These are phyloP conservation scores for Anser cygnoides DNA, from an alignment of 2,113 vertebrate species.

Conservation along the genomic window DNA sequence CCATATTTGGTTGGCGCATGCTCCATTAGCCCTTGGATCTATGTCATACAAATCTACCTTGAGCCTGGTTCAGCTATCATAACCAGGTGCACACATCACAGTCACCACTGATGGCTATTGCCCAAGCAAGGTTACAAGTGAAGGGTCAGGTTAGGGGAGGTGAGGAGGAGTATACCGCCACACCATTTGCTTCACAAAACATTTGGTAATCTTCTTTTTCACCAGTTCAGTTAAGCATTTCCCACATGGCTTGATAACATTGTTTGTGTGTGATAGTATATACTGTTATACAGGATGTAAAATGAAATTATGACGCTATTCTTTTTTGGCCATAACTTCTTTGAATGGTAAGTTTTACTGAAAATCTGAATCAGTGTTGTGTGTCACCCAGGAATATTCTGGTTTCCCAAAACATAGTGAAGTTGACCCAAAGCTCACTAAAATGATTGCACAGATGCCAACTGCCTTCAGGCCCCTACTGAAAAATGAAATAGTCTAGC, in stretches of 20 bases:
- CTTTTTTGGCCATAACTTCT: background rate
- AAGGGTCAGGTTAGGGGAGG: too few relatives aligned
- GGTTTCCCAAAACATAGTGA: background rate
- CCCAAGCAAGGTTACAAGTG: too few relatives aligned
- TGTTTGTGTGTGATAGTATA: background rate
- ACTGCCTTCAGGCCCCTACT: background rate
- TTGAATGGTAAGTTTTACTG: background rate
- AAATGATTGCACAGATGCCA: background rate
- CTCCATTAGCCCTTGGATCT: too few relatives aligned
- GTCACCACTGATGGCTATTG: too few relatives aligned
- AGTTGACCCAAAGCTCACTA: conserved; percentile 2
- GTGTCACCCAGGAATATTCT: background rate
- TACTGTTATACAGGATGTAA: background rate
- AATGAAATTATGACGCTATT: background rate
- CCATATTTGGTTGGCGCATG: too few relatives aligned
- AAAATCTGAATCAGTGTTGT: background rate
- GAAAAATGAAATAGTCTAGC: background rate
- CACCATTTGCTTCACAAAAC: background rate
- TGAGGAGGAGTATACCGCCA: too few relatives aligned
- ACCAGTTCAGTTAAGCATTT: background rate
- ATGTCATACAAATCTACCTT: too few relatives aligned
- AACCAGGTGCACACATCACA: too few relatives aligned
- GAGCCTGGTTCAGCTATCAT: too few relatives aligned
- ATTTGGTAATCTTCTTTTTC: background rate
- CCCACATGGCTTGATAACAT: background rate